These are phyloP conservation scores for Amphipyra berbera DNA, from an alignment of 2,888 invertebrate genomes.

Conservation along the genomic window DNA sequence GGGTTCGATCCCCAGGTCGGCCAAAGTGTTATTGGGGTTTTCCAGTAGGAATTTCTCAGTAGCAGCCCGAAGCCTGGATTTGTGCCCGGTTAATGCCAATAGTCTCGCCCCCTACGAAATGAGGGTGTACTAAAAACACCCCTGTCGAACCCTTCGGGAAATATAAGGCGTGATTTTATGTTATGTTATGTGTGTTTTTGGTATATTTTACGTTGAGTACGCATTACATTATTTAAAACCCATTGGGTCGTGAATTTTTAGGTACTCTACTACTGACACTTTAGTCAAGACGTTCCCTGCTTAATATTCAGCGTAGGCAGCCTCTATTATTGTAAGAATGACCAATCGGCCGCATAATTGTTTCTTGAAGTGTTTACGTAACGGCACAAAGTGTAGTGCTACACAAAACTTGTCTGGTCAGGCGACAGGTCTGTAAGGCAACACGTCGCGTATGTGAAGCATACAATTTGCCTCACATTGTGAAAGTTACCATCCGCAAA, in stretches of 20 bases:
- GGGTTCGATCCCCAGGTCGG: no score
- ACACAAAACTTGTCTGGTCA: conserved; percentile 75
- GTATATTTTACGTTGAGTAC: no score
- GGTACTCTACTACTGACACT: conserved; percentile 18
- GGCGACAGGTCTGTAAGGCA: conserved; percentile 68
- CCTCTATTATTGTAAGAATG: conserved; percentile 41
- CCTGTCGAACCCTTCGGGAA: no score
- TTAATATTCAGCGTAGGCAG: conserved; percentile 48
- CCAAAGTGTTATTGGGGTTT: no score
- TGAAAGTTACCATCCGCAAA: conserved; percentile 73
- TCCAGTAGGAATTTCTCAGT: no score
- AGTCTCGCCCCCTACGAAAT: no score
- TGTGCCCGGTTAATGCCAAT: no score
- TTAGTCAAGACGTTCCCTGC: conserved; percentile 19
- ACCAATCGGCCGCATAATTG: conserved; percentile 49
- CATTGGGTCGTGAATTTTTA: conserved; percentile 15
- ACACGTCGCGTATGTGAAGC: conserved; percentile 50
- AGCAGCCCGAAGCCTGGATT: no score
- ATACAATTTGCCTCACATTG: conserved; percentile 68
- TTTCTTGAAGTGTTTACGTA: conserved; percentile 64
- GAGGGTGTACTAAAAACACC: no score
- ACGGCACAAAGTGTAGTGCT: conserved; percentile 65
- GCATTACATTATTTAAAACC: conserved; percentile 4
- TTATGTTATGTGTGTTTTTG: no score
- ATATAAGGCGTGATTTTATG: no score